Base-by-base conservation (phyloP, 1,140 invertebrate genomes). In the Calycopis cecrops region DNA sequence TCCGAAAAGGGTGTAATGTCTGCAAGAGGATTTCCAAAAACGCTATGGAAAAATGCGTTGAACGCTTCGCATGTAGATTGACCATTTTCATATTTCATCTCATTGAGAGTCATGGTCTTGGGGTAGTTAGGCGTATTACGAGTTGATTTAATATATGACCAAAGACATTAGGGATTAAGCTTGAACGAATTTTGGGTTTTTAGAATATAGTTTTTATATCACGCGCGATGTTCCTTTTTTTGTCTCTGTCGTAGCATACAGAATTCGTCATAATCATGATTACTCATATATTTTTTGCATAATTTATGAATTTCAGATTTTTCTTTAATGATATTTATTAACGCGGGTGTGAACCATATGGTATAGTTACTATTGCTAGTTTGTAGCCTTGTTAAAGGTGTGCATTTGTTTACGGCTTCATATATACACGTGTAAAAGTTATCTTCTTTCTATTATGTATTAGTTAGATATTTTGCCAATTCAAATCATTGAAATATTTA, bases 241-340 rank as follows among this genome's bases (percentile, higher is more conserved):
- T 42, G 40, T 42, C 40, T 12, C 11, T 42, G 8, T 6, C 40
- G 12, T 9, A 42, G 11, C 9, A 42, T 8, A 12, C 12, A 1
- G 17, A 42, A 42, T 4, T 42, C 40, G 12, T 14, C 40, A 1
- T 42, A 42, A 6, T 42, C 40, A 9, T n/a, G 7, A 14, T 8
- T 12, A 7, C 6, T 42, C n/a, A n/a, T 42, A 42, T n/a, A 42
- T 12, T 42, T 42, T 42, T 42, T 42, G 12, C 12, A 42, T 42
- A 14, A 14, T 3, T 16, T 12, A 42, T 42, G 40, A 14, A 16
- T 16, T 14, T 12, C 12, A 42, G 40, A 42, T 42, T 42, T 17
- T 14, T 42, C 40, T 12, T 42, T 42, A 3, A 16, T 42, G 6
- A 42, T 42, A 28, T 7, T 42, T 40, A 42, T 42, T 42, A 42